Base-by-base conservation (phyloP, 1,140 invertebrate species). In the Atopsyche davidsoni region DNA sequence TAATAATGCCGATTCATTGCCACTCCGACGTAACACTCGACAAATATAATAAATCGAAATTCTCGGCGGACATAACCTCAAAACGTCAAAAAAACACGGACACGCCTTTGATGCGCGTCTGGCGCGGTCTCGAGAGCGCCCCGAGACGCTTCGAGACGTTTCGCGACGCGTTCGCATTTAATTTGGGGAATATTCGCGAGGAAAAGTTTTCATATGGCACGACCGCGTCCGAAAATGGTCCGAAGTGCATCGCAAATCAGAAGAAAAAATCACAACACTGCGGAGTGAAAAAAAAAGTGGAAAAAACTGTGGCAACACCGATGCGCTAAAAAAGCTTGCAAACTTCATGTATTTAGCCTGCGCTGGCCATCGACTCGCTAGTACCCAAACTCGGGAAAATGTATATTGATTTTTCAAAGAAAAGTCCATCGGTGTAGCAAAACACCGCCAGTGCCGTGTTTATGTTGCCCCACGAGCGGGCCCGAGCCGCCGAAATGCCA, bases 401-500 rank as follows among this genome's bases (percentile, higher is more conserved):
- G 72, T 70, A 70, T 74, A 74, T 74, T 73, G 72, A 74, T 74
- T 74, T 74, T 74, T 74, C 69, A 73, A 70, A 73, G 69, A 73
- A 73, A 73, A 73, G 67, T 73, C 68, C 67, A 68, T 68, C 68
- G 62, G 70, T 72, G 70, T 72, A 72, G 70, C 67, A 72, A 72
- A 73, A 73, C 70, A 72, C 67, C 64, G 64, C 66, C 65, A 66
- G 68, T 64, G 68, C 62, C 68, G 69, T 71, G 70, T 71, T 70
- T 73, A 69, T 70, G 67, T 65, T 61, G 69, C 62, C 62, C 66
- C 59, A 65, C 64, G 69, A 60, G 64, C 66, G 64, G 66, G 68
- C 64, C 59, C 64, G 65, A 66, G 66, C 67, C 65, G 67, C 66
- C 64, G 61, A 66, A 62, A 72, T 72, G 70, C 64, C 68, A 66